Conservation (phyloP, 2,888 invertebrate genomes). For the Coecobrya sp. region DNA sequence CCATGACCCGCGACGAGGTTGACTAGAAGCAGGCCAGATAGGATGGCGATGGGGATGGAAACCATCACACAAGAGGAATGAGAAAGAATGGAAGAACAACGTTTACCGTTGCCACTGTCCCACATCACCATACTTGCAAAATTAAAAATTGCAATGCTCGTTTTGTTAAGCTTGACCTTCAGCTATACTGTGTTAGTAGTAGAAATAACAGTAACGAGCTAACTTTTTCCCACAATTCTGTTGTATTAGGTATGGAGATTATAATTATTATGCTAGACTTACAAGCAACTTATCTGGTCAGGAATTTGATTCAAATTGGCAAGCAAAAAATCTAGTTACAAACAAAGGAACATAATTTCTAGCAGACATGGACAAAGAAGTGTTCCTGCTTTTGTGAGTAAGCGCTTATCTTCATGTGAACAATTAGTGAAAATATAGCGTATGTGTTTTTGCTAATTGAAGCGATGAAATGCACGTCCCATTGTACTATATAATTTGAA, state of each 20-base stretch:
- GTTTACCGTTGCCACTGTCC: not conserved
- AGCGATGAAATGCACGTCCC: not conserved
- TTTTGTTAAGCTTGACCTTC: conserved; percentile 1
- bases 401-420: not conserved
- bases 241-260: not conserved
- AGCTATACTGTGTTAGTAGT: not conserved
- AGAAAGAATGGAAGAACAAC: not conserved
- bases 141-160: not conserved
- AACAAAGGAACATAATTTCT: not conserved
- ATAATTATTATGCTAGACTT: not conserved
- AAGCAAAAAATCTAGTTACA: not conserved
- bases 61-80: conserved; percentile 22
- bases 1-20: conserved; percentile 69
- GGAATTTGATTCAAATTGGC: not conserved
- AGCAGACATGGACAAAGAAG: not conserved
- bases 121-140: not conserved
- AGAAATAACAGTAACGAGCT: not conserved
- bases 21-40: not conserved
- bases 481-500: not conserved
- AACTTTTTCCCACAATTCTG: not conserved
- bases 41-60: not conserved
- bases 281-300: not conserved
- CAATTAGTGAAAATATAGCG: not conserved
- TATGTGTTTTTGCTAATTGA: not conserved
- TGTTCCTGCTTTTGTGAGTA: not conserved